Percentiles rank a stretch among this genome's conserved stretches.
These are phyloP conservation scores for Pseudobourletiella spinata DNA, from an alignment of 1,140 invertebrate species.

Conservation along the genomic window DNA sequence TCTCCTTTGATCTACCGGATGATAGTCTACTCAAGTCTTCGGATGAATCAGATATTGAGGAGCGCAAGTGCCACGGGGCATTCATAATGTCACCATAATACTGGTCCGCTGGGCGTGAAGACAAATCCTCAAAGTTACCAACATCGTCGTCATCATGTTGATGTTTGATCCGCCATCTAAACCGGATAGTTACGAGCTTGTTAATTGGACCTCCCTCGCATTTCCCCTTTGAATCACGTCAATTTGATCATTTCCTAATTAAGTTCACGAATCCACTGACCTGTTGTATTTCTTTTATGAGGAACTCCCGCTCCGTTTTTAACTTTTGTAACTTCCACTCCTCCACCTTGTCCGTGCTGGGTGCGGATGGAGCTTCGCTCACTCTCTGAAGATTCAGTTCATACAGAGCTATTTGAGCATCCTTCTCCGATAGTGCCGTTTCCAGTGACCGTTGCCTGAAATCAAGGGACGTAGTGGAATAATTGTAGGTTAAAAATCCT, in stretches of 20 bases:
- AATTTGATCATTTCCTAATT: too few species aligned
- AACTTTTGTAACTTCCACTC: background rate
- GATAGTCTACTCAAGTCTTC: background rate
- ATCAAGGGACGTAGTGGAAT: too few species aligned
- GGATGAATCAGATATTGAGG: background rate
- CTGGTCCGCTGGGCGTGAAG: background rate
- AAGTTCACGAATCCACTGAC: too few species aligned
- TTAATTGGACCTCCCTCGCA: too few species aligned
- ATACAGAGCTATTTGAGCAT: conserved; percentile 23
- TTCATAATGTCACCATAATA: background rate
- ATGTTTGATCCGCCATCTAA: background rate
- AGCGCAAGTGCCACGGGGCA: background rate
- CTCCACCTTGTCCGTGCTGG: background rate
- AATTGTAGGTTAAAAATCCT: background rate
- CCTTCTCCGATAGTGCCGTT: conserved; percentile 16
- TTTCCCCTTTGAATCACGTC: too few species aligned
- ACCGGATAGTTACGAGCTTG: background rate
- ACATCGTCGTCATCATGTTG: background rate
- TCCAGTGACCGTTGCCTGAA: conserved; percentile 15
- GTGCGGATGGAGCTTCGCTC: background rate
- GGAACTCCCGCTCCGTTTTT: conserved; percentile 7
- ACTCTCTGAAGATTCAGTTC: conserved; percentile 1
- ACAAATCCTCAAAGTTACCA: background rate
- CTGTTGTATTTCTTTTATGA: conserved; percentile 11
- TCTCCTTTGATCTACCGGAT: background rate